Base-by-base conservation (phyloP, 1,140 invertebrate genomes). In the Ruditapes philippinarum region DNA sequence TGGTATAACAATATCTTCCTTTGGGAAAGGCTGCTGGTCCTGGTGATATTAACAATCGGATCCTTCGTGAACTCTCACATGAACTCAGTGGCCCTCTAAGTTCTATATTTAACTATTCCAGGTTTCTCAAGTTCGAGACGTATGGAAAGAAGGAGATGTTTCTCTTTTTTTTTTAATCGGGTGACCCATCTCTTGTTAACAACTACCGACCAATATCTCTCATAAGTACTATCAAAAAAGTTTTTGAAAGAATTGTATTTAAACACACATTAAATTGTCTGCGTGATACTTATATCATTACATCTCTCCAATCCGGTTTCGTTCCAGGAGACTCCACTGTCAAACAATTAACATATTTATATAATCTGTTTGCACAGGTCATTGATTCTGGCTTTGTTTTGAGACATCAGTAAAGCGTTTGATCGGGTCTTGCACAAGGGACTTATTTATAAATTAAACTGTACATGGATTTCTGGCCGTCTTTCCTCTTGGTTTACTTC, bases 351-450 rank as follows among this genome's bases (percentile, higher is more conserved):
- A 83, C 60, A 9, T 40, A 28, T 68, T 12, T 83, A 3, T 65
- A 68, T 33, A 31, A 83, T 28, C n/a, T 65, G 3, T 40, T 83
- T 49, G 4, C 9, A 4, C 3, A 70, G 25, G 36, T n/a, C 12
- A 17, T 68, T 9, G 57, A 83, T 40, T n/a, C 54, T 9, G 80
- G 80, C 57, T 9, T 42, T 83, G 25, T 83, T 83, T 19, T 83
- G 31, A 28, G 80, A 83, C 36, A 83, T 83, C 12, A 68, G 80
- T 45, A 83, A 65, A 68, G 60, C 62, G 12, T 83, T 80, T 12
- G 76, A 79, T 33, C 7, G 76, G 19, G 76, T 79, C 12, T 79
- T 40, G 76, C 76, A 79, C 42, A 45, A 14, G 42, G 74, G 62
- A 22, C 38, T 90, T 11, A 12, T 91, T 40, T 28, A 60, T 22